A percentile compares a stretch with the other conserved stretches of the same genome.
phyloP scores from a whole-genome alignment of 2,113 vertebrate genomes.

The Strix uralensis region DNA sequence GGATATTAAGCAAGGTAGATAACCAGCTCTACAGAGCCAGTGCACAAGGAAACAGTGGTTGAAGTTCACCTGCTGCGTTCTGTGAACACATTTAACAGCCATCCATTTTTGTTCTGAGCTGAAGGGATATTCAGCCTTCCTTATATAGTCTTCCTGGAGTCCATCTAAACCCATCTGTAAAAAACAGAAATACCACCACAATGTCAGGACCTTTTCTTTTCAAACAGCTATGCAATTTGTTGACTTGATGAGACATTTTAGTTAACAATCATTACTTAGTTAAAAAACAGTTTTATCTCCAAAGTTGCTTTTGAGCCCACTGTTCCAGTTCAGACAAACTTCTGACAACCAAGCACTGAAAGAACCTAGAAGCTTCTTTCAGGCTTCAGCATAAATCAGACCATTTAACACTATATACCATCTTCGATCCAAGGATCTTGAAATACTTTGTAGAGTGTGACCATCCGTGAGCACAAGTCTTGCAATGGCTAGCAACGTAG shows the following conservation, averaged over 20 bases:
- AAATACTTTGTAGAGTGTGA: not conserved
- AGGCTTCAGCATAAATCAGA: not conserved
- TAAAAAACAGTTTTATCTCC: not conserved
- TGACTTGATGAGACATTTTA: not conserved
- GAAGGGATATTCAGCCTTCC: constrained; percentile 92
- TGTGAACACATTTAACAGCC: constrained; percentile 92
- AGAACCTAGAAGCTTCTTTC: not conserved
- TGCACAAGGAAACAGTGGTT: not conserved
- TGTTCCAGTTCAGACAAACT: not conserved
- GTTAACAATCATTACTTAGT: not conserved
- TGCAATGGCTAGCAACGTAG: not conserved
- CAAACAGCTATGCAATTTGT: not conserved
- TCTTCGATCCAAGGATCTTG: not conserved
- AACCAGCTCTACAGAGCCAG: not conserved
- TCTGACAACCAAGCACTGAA: not conserved
- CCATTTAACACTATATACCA: not conserved
- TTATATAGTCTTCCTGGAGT: constrained; percentile 88
- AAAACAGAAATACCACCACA: not conserved
- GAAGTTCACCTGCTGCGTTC: constrained; percentile 86
- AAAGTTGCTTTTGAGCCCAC: not conserved
- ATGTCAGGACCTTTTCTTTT: not conserved
- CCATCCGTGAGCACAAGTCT: not conserved
- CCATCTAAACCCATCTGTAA: constrained; percentile 91
- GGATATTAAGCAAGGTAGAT: not conserved
- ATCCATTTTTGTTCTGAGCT: constrained; percentile 98